These are phyloP conservation scores for Plectrocnemia conspersa DNA, from an alignment of 1,140 invertebrate species.

Conservation along the genomic window DNA sequence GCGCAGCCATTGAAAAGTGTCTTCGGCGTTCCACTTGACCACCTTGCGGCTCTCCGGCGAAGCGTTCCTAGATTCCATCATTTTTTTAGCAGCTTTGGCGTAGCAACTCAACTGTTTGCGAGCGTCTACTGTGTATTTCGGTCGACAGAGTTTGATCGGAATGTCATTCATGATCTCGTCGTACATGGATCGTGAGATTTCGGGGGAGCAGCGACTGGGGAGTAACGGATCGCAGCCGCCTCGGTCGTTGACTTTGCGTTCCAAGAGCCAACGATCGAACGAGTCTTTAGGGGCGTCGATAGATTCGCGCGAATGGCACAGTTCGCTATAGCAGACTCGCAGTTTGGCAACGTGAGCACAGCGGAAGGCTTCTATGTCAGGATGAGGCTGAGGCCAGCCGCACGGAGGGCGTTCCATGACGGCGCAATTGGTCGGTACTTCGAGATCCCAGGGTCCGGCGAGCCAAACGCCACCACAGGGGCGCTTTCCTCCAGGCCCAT, in stretches of 20 bases:
- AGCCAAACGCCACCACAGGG: constrained; percentile 81
- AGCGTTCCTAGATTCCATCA: constrained; percentile 89
- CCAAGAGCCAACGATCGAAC: constrained; percentile 94
- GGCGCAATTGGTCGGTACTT: constrained; percentile 89
- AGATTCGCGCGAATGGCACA: constrained; percentile 88
- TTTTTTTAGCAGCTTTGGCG: constrained; percentile 94
- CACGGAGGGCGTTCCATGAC: constrained; percentile 83
- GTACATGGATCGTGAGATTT: constrained; percentile 93
- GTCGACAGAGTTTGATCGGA: constrained; percentile 89
- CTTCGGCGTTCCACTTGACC: constrained; percentile 97
- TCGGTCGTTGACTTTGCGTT: constrained; percentile 86
- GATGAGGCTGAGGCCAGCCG: constrained; percentile 85
- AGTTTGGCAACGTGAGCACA: constrained; percentile 77
- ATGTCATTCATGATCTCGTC: constrained; percentile 98
- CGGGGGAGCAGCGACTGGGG: constrained; percentile 85
- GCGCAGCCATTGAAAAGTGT: constrained; percentile 93
- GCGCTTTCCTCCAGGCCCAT: constrained; percentile 51
- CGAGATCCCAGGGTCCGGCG: constrained; percentile 92
- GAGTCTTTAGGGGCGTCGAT: constrained; percentile 95
- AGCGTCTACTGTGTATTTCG: constrained; percentile 93
- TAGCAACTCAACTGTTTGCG: constrained; percentile 93
- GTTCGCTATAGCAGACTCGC: constrained; percentile 86
- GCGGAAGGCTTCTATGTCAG: constrained; percentile 81
- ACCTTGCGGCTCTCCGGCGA: constrained; percentile 93
- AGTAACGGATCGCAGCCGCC: constrained; percentile 81